Base-by-base conservation (phyloP, 2,113 vertebrate species). In the Rhinopomastus cyanomelas region DNA sequence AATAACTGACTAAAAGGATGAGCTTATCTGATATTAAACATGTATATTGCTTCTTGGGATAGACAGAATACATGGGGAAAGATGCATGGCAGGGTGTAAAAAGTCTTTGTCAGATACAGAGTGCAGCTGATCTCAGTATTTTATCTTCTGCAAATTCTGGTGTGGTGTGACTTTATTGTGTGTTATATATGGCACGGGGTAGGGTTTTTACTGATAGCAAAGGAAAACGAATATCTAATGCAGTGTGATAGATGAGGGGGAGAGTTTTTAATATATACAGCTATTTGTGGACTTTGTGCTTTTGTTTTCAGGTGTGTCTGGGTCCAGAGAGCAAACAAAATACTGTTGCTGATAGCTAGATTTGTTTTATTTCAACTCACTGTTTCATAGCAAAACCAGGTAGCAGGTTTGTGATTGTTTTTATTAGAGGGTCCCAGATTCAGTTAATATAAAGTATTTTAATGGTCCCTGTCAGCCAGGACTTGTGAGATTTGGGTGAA, bases 131-230 rank as follows among this genome's bases (percentile, higher is more conserved):
- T 87, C 68, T 86, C 55, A 59, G 57, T 83, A 71, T 73, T 94
- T 95, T 87, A 71, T 93, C 71, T 92, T 87, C 52, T 60, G 42
- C 86, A 62, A 32, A 49, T 88, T 92, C 95, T 90, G 90, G 64
- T 85, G 44, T 52, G 56, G 67, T 71, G 56, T 85, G 83, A 59
- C 52, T 93, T 95, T 15, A n/a, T 90, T 72, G 88, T 81, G 76
- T 68, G 81, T 88, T 78, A 56, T 80, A 59, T 68, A 64, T 64
- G n/a, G 37, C 71, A 82, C 17, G 30, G 49, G 65, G 71, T 27
- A 39, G n/a, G 51, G n/a, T 66, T 91, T 84, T 84, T 82, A 87
- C 66, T 79, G 88, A 87, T 79, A 90, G 69, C 27, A 52, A 83
- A 88, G 73, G 53, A 74, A 86, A 81, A 81, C 51, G 76, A 91